These are phyloP conservation scores for Euwallacea similis DNA, from an alignment of 1,140 invertebrate genomes.

Conservation along the genomic window DNA sequence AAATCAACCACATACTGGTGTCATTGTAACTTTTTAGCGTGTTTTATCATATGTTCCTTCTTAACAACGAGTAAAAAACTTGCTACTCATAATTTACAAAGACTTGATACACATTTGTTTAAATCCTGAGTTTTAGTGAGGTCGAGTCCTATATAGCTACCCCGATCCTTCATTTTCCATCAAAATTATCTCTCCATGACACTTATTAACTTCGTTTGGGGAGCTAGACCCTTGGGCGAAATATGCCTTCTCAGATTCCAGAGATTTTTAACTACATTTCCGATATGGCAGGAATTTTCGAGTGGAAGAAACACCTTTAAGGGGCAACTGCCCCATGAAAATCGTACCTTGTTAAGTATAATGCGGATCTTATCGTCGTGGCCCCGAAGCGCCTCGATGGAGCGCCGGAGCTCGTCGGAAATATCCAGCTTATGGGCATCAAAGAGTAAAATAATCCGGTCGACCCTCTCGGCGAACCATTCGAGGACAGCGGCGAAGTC, in stretches of 20 bases:
- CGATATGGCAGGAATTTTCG: too few species aligned
- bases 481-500: slow-evolving; percentile 74
- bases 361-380: slow-evolving; percentile 75
- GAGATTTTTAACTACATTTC: too few species aligned
- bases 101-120: not conserved
- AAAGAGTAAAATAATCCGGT: slow-evolving; percentile 59
- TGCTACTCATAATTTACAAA: not conserved
- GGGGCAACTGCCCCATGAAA: not conserved
- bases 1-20: too few species aligned
- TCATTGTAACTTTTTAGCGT: too few species aligned
- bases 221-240: not conserved
- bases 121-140: not conserved
- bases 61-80: too few species aligned
- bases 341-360: slow-evolving; percentile 66
- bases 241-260: too few species aligned
- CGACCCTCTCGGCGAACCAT: slow-evolving; percentile 76
- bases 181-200: too few species aligned
- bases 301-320: too few species aligned
- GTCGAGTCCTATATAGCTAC: too few species aligned
- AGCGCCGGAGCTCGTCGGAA: slow-evolving; percentile 70
- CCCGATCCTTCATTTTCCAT: too few species aligned
- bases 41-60: too few species aligned
- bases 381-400: slow-evolving; percentile 65
- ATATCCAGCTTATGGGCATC: slow-evolving; percentile 72
- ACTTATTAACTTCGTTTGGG: too few species aligned